These are phyloP conservation scores for Mobula birostris DNA, from an alignment of 2,113 vertebrate species.

Conservation along the genomic window DNA sequence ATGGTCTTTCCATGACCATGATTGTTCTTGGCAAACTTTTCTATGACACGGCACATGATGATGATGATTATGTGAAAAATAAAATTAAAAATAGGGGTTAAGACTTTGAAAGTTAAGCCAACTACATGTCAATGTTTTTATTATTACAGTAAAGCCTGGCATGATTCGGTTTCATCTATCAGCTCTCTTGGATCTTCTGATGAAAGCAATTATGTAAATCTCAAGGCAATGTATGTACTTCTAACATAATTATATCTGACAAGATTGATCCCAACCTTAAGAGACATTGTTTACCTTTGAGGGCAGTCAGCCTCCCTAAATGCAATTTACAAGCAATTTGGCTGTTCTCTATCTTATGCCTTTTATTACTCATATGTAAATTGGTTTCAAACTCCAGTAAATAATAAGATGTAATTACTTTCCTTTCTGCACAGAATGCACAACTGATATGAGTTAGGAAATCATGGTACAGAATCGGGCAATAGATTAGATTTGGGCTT, in stretches of 20 bases:
- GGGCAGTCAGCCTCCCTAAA: neutral
- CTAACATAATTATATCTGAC: neutral
- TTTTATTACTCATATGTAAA: neutral
- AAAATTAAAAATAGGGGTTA: neutral
- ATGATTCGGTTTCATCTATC: neutral
- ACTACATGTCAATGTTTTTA: neutral
- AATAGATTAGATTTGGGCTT: neutral
- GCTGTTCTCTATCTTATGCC: neutral
- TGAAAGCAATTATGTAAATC: neutral
- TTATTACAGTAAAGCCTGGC: neutral
- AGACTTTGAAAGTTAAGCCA: neutral
- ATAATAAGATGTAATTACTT: neutral
- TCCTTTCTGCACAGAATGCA: neutral
- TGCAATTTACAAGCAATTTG: neutral
- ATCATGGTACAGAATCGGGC: neutral
- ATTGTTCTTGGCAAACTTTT: no score
- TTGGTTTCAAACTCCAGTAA: neutral
- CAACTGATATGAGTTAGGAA: no score
- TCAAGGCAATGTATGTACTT: neutral
- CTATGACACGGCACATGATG: no score
- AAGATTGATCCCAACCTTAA: neutral
- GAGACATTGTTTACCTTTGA: neutral
- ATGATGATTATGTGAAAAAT: neutral
- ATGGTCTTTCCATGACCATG: no score
- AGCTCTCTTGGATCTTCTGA: neutral